Base-by-base conservation (phyloP, 2,113 vertebrate genomes). In the Cinclus cinclus region DNA sequence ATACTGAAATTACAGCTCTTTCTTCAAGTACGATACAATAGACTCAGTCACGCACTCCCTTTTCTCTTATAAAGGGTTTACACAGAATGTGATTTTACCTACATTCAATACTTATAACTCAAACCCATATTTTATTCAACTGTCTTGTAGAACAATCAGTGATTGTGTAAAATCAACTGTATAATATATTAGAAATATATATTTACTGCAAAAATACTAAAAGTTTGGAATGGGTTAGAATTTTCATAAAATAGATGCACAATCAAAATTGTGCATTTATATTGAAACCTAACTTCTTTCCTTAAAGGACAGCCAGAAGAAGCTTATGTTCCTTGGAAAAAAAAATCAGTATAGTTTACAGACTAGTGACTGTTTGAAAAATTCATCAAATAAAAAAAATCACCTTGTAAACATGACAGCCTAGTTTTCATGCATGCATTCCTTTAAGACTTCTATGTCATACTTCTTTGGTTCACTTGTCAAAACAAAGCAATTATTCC, bases 401-500 rank as follows among this genome's bases (percentile, higher is more conserved):
- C 35, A 71, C 69, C 94, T 94, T 97, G 96, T 95, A 96, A 97
- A 97, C 96, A 96, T 84, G 91, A 96, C 94, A 96, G 92, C 70
- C 87, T 90, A 84, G 84, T 95, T 96, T 95, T 90, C 81, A 91
- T 50, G 71, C 91, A 83, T 86, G 84, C 62, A 83, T 78, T 93
- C 62, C 87, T 88, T 7, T 87, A 96, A 96, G 92, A 92, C 37
- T 95, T 81, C 67, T 83, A 46, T 96, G 90, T 91, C 87, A 93
- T 93, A 73, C 39, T 92, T 93, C 76, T 70, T 93, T 55, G 24
- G 85, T 90, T 96, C 86, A 62, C 90, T 94, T 96, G 95, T 96
- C 94, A 97, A 97, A 98, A 97, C 75, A 97, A 94, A 78, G 89
- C 87, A 97, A 97, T 95, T 95, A 92, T 77, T 96, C 56, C 39